Evolutionary conservation across 1,140 invertebrate species (phyloP), one percentile per base, ranked within the genome.

Genomic region (Drosophila bocqueti): DNA sequence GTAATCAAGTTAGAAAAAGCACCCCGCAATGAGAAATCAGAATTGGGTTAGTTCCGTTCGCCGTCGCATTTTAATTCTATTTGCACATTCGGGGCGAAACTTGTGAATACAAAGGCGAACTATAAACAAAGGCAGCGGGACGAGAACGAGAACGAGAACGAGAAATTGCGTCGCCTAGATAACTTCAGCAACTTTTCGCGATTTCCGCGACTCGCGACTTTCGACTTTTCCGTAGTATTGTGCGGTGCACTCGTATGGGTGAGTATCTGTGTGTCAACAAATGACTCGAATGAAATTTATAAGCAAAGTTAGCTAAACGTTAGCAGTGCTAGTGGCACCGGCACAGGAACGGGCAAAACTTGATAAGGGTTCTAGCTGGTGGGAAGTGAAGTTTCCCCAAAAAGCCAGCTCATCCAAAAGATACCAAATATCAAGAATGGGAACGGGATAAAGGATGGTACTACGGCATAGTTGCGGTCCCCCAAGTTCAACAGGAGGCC

Each of bases 251-350:
- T 21, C 55, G 55, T 42, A 10, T 79, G 31, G 43, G n/a, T 68
- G 49, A 38, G 50, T 58, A 21, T 68, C 13, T 60, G 24, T 59
- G 73, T 81, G 73, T 84, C 85, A 87, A 81, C 84, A 90, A 87
- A 87, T 87, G 84, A 79, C 85, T 89, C 78, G 84, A 87, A 87
- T 89, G 81, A 89, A 87, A 87, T 89, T 87, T 87, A 87, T 89
- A 87, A 87, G 81, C 85, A 84, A 87, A 87, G 85, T 87, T 84
- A 75, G 64, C 71, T 68, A 66, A 79, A 74, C 81, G 74, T 46
- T 46, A 15, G 45, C 77, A 78, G 58, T 81, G 77, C 61, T 45
- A 45, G 45, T 64, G 34, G 46, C 52, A 55, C 4, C 8, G 52
- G 69, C 79, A 79, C 55, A 69, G 75, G 77, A 34, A 55, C 31